phyloP scores from a whole-genome alignment of 35 echinoderm and acorn worm species.

The Lytechinus variegatus region DNA sequence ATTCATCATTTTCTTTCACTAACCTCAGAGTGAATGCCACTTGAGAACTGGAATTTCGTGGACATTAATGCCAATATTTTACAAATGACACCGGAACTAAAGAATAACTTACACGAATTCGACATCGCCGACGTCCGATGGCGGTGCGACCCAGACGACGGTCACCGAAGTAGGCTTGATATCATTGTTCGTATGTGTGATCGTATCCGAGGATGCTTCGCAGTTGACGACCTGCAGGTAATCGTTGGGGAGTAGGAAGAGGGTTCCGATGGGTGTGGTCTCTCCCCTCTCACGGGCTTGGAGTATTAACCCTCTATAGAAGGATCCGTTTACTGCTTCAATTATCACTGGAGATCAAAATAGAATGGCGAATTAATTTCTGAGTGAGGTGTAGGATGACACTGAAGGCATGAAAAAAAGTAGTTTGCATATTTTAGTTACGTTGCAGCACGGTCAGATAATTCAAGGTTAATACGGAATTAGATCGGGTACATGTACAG shows the following conservation, averaged over 20 bases:
- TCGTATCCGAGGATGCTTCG: neutral
- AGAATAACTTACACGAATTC: slow-evolving; percentile 25
- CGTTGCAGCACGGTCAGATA: too few relatives aligned
- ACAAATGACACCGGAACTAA: neutral
- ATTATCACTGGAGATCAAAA: neutral
- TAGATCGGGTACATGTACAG: too few relatives aligned
- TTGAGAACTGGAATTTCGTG: too few relatives aligned
- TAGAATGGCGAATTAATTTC: too few relatives aligned
- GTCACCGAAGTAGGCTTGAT: neutral
- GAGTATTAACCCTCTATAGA: slow-evolving; percentile 21
- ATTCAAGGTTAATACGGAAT: too few relatives aligned
- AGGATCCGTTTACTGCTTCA: neutral
- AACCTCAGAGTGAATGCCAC: too few relatives aligned
- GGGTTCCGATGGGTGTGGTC: neutral
- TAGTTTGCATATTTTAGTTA: too few relatives aligned
- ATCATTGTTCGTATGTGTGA: slow-evolving; percentile 9
- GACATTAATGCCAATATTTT: too few relatives aligned
- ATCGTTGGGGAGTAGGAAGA: neutral
- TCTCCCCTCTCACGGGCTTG: neutral
- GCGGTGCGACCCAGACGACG: neutral
- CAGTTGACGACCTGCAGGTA: neutral
- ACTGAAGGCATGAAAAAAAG: too few relatives aligned
- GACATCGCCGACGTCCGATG: neutral
- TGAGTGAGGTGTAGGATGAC: too few relatives aligned
- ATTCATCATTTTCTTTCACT: too few relatives aligned